These are phyloP conservation scores for Carettochelys insculpta DNA, from an alignment of 2,113 vertebrate species.

Conservation along the genomic window DNA sequence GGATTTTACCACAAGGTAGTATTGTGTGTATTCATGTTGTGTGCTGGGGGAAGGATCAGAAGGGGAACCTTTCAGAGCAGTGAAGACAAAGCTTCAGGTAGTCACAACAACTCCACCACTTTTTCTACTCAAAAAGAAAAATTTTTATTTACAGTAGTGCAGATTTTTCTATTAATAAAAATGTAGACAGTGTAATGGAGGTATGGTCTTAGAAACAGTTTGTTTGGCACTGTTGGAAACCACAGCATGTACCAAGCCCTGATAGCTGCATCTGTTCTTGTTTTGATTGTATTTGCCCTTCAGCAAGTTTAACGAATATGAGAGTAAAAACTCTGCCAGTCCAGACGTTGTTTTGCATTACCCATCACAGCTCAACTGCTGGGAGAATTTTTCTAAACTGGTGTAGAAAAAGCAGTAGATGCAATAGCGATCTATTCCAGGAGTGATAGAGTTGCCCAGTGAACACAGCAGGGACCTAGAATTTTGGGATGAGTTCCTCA, in stretches of 20 bases:
- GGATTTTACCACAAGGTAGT: neutral
- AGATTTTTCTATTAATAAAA: neutral
- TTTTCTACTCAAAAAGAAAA: neutral
- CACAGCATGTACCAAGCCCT: neutral
- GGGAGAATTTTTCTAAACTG: neutral
- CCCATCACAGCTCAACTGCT: neutral
- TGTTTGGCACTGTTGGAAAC: neutral
- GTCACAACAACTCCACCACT: neutral
- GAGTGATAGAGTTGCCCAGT: neutral
- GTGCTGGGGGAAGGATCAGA: neutral
- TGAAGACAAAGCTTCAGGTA: neutral
- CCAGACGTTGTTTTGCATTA: neutral
- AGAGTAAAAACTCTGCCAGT: neutral
- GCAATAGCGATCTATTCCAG: neutral
- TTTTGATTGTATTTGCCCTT: neutral
- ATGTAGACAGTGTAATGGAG: neutral
- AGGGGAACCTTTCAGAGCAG: neutral
- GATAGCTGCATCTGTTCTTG: neutral
- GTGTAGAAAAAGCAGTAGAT: neutral
- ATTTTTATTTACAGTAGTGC: neutral
- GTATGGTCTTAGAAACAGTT: neutral
- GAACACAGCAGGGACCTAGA: too few relatives aligned
- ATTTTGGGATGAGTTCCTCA: fast-evolving
- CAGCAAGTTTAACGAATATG: neutral
- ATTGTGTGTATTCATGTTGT: neutral